Evolutionary conservation across 2,888 invertebrate genomes (phyloP).

Genomic region (Agrochola lota): DNA sequence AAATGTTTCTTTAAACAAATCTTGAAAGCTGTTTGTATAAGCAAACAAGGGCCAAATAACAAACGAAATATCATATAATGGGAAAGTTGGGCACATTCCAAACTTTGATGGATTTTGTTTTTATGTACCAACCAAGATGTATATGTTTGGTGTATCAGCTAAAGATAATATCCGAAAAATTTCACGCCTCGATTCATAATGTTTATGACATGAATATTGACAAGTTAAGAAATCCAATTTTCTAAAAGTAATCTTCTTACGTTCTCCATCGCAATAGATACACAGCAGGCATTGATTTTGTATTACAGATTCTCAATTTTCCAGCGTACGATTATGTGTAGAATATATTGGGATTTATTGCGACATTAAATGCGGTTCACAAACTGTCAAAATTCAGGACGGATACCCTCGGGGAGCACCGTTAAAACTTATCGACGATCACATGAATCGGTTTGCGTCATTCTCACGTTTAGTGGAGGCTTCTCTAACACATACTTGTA

Average conservation of each 20-base stretch:
- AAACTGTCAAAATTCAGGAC: slow-evolving; percentile 35
- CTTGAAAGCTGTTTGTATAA: slow-evolving; percentile 21
- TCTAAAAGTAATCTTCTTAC: slow-evolving; percentile 62
- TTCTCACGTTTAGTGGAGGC: slow-evolving; percentile 13
- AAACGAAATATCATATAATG: slow-evolving; percentile 51
- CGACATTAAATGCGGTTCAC: slow-evolving; percentile 48
- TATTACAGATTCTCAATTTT: slow-evolving; percentile 62
- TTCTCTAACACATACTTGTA: neutral
- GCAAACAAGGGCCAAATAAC: slow-evolving; percentile 23
- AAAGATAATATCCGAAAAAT: slow-evolving; percentile 46
- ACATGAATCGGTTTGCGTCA: slow-evolving; percentile 25
- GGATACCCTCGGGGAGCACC: slow-evolving; percentile 33
- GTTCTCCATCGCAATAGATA: slow-evolving; percentile 49
- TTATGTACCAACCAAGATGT: slow-evolving; percentile 13
- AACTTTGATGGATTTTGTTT: slow-evolving; percentile 54
- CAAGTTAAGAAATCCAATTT: slow-evolving; percentile 66
- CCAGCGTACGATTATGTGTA: slow-evolving; percentile 46
- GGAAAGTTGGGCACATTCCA: slow-evolving; percentile 54
- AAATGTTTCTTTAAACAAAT: slow-evolving; percentile 29
- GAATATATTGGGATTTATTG: slow-evolving; percentile 42
- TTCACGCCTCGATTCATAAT: slow-evolving; percentile 59
- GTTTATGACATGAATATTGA: slow-evolving; percentile 65
- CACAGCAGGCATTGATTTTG: slow-evolving; percentile 60
- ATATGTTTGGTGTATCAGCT: slow-evolving; percentile 18
- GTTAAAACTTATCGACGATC: slow-evolving; percentile 40